Evolutionary conservation across 2,888 invertebrate genomes (phyloP).

Genomic region (Noctua comes): DNA sequence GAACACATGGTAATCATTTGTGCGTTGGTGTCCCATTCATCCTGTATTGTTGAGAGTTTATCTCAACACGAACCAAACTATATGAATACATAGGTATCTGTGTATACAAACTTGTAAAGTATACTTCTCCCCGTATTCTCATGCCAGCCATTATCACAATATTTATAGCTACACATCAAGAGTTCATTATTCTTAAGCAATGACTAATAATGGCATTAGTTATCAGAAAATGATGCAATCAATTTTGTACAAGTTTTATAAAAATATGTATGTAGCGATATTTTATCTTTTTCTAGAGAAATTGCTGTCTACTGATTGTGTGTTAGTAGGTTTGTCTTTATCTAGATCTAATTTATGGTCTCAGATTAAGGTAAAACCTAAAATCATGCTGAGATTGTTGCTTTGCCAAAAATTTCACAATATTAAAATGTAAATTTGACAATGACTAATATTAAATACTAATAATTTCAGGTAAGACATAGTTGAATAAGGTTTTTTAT

Average conservation of each 20-base stretch:
- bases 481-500: too few species aligned
- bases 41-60: not conserved
- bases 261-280: not conserved
- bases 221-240: slow-evolving; percentile 28
- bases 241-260: slow-evolving; percentile 1
- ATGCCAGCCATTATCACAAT: slow-evolving; percentile 5
- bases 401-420: slow-evolving; percentile 3
- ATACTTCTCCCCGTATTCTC: not conserved
- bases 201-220: slow-evolving; percentile 1
- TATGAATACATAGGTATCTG: not conserved
- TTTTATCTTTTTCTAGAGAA: not conserved
- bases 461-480: too few species aligned
- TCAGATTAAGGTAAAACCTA: not conserved
- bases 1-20: too few species aligned
- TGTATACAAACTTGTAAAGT: not conserved
- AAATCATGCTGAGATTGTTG: not conserved
- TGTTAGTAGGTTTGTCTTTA: slow-evolving; percentile 9
- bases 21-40: too few species aligned
- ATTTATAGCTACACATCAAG: slow-evolving; percentile 23
- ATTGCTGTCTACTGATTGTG: slow-evolving; percentile 9
- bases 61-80: not conserved
- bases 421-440: too few species aligned
- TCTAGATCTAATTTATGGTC: not conserved
- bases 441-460: too few species aligned
- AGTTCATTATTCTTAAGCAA: slow-evolving; percentile 27